These are phyloP conservation scores for Escarpia spicata DNA, from an alignment of 2,888 invertebrate species.

Conservation along the genomic window DNA sequence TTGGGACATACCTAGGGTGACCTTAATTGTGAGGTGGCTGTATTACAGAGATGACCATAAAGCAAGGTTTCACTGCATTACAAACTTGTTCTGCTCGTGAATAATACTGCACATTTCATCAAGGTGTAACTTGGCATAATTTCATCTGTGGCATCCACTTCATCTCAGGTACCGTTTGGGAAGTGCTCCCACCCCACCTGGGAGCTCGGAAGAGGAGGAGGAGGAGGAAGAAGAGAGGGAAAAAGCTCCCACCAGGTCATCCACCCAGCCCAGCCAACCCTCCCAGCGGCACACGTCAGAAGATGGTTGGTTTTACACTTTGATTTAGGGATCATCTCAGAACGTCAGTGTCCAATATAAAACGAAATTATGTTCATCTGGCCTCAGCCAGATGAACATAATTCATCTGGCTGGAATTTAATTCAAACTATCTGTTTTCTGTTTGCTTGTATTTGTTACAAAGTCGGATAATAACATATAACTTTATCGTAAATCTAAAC, in stretches of 20 bases:
- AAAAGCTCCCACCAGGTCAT: constrained; percentile 39
- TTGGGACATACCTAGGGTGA: too few relatives aligned
- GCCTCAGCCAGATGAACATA: background rate
- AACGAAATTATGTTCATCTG: too few relatives aligned
- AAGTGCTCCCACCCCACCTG: constrained; percentile 60
- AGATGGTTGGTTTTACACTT: background rate
- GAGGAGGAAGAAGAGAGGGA: constrained; percentile 45
- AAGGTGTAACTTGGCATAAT: background rate
- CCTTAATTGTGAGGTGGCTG: too few relatives aligned
- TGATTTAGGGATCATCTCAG: background rate
- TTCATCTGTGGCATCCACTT: background rate
- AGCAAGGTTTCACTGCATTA: too few relatives aligned
- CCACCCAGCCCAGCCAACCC: background rate
- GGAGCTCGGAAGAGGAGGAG: constrained; percentile 47
- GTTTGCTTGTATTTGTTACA: background rate
- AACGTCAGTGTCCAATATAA: too few relatives aligned
- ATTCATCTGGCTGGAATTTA: too few relatives aligned
- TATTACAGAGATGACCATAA: too few relatives aligned
- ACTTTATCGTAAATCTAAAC: background rate
- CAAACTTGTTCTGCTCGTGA: background rate
- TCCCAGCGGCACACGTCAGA: background rate
- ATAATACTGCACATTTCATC: background rate
- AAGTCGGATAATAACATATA: background rate
- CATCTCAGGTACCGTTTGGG: constrained; percentile 43
- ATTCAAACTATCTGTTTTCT: background rate